Conservation (phyloP, 2,113 vertebrate species). For the Hippopotamus amphibius region DNA sequence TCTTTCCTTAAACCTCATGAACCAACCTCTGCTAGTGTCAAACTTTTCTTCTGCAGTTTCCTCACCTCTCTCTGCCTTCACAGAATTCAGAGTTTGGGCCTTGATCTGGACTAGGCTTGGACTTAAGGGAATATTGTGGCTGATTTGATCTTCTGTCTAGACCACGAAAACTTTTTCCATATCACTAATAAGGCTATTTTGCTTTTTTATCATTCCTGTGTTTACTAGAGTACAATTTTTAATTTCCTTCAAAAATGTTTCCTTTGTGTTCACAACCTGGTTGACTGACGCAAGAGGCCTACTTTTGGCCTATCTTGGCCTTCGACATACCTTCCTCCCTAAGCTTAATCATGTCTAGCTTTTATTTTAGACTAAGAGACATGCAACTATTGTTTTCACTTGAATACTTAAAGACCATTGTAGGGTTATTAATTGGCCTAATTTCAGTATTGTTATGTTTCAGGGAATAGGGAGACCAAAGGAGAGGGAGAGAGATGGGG, state of each 20-base stretch:
- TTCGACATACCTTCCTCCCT: background rate
- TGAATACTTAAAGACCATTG: background rate
- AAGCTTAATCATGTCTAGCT: background rate
- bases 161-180: background rate
- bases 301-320: background rate
- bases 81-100: background rate
- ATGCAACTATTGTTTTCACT: background rate
- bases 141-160: background rate
- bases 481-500: background rate
- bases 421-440: background rate
- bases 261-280: background rate
- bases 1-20: background rate
- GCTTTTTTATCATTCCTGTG: background rate
- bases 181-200: background rate
- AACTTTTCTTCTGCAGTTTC: background rate
- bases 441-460: background rate
- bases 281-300: background rate
- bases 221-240: background rate
- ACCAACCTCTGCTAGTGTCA: fast-evolving
- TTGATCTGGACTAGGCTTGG: background rate
- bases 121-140: background rate
- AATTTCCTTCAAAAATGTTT: background rate
- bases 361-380: background rate
- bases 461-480: background rate
- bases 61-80: background rate